Evolutionary conservation across 2,888 invertebrate genomes (phyloP), one percentile per base, ranked within the genome.

Genomic region (Poecilus cupreus): DNA sequence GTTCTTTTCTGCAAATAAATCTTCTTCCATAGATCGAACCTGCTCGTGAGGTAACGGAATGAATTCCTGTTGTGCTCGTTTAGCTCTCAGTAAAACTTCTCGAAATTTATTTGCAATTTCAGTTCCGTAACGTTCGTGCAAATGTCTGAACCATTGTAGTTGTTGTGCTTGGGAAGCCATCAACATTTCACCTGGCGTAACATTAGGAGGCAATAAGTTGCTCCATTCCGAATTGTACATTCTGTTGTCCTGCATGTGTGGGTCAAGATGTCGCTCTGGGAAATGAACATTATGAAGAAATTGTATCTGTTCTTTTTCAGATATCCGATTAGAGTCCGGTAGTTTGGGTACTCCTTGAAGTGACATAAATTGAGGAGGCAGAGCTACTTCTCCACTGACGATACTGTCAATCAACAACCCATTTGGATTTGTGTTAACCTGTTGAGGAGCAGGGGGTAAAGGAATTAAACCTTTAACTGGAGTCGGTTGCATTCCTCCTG

Each of bases 231-330:
- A 81, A 46, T 60, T 84, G 57, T 82, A 82, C 82, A 76, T 82
- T 85, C 85, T 46, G 85, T 83, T 77, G 86, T 86, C 84, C 86
- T 85, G 82, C 83, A 82, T 82, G 79, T 51, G 80, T 22, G 32
- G 32, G 8, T 74, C 72, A 5, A 80, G 82, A 26, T 86, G 85
- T 37, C 87, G 87, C 85, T 90, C 90, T 0, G 91, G 91, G 83
- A 91, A 91, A 86, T 92, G 92, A 3, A 92, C 92, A 85, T 92
- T 92, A 83, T 91, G 91, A 77, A 92, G 88, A 86, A 92, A 92
- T 85, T 92, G 92, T 82, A 92, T 91, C 80, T 89, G 86, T 78
- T 91, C 91, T 83, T 91, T 89, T 6, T 90, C 90, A 84, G 89
- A 86, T 86, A 88, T 88, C 1, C 86, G 86, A 82, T 83, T 83